phyloP scores from a whole-genome alignment of 2,113 vertebrate genomes.

The Natator depressus region DNA sequence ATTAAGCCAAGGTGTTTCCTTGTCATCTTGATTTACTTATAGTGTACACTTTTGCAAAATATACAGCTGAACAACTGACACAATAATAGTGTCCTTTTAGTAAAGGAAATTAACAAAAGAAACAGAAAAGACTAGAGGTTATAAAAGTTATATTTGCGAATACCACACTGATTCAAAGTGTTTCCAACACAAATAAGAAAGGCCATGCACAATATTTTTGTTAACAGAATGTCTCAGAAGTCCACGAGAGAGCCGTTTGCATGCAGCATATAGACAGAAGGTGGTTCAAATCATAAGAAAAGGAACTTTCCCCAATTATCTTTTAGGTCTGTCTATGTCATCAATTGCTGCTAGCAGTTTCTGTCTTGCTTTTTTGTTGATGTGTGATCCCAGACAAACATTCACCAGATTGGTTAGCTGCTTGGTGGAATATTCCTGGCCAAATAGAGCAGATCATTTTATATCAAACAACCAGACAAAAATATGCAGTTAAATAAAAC shows the following conservation, averaged over 20 bases:
- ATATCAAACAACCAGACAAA: background rate
- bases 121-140: conserved; percentile 32
- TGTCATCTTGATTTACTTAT: conserved; percentile 56
- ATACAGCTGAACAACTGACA: conserved; percentile 54
- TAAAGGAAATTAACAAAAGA: conserved; percentile 34
- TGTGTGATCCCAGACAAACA: conserved; percentile 96
- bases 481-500: background rate
- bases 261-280: conserved; percentile 27
- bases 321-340: conserved; percentile 95
- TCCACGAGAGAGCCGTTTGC: conserved; percentile 25
- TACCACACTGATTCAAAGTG: conserved; percentile 21
- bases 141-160: conserved; percentile 51
- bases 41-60: conserved; percentile 66
- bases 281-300: background rate
- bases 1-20: conserved; percentile 46
- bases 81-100: conserved; percentile 23
- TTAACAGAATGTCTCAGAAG: conserved; percentile 20
- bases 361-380: conserved; percentile 98
- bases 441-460: conserved; percentile 64
- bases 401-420: conserved; percentile 97
- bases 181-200: conserved; percentile 46
- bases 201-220: conserved; percentile 59
- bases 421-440: conserved; percentile 97
- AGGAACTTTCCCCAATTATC: conserved; percentile 80
- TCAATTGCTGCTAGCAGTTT: conserved; percentile 96